A percentile compares a stretch with the other conserved stretches of the same genome.
These are phyloP conservation scores for Meloidogyne chitwoodi DNA, from an alignment of 1,140 invertebrate species.

Conservation along the genomic window DNA sequence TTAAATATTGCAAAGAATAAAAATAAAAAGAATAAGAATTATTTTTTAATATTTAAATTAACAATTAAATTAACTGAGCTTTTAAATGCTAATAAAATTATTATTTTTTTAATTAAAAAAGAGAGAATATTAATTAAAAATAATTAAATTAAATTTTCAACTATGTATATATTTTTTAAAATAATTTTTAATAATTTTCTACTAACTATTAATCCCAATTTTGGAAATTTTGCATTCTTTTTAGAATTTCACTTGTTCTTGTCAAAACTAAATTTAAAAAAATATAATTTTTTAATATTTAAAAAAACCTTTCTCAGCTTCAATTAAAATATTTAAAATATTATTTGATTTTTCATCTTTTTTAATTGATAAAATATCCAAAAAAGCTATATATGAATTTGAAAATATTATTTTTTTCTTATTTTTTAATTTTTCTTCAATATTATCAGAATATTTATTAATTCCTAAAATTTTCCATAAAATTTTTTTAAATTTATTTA, in stretches of 20 bases:
- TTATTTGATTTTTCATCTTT: background rate
- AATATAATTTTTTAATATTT: background rate
- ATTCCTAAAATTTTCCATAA: background rate
- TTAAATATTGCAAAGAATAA: slow-evolving; percentile 65
- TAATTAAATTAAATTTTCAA: no score
- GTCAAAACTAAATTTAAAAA: background rate
- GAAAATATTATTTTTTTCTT: background rate
- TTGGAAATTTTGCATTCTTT: background rate
- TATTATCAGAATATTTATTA: background rate
- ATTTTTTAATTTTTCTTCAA: background rate
- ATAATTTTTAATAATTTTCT: no score
- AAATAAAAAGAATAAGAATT: background rate
- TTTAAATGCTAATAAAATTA: no score
- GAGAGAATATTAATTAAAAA: no score
- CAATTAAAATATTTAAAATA: background rate
- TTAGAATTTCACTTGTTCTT: background rate
- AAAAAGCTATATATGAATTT: background rate
- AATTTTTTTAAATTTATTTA: background rate
- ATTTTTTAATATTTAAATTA: no score
- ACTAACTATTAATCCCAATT: background rate
- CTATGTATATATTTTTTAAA: no score
- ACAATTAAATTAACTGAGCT: background rate
- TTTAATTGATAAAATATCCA: background rate
- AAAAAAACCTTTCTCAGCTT: background rate
- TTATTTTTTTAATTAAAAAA: no score